Base-by-base conservation (phyloP, 2,113 vertebrate genomes). In the Alouatta palliata region DNA sequence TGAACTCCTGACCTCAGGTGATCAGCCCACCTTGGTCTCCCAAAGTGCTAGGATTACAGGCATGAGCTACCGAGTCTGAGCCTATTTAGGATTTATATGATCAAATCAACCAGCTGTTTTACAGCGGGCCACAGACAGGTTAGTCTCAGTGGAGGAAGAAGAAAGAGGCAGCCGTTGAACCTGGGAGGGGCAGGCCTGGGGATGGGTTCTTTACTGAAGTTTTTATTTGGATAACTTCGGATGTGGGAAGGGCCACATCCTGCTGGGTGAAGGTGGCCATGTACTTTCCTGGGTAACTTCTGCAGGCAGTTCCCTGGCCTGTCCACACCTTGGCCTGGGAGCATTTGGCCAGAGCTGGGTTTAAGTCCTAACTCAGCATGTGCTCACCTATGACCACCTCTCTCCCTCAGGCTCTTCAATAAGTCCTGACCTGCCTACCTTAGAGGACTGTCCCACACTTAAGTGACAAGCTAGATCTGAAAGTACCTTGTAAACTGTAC, bases 21-120 rank as follows among this genome's bases (percentile, higher is more conserved):
- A 64, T 64, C 27, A 2, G 5, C 61, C 12, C 61, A 30, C 27
- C 25, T 64, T 13, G 5, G 27, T 12, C 61, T 64, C 61, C 27
- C 27, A 14, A 64, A 64, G 27, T 64, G 61, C 27, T 64, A 27
- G 27, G 61, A 64, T 64, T 64, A 64, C 61, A 13, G 61, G 61
- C 27, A 6, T 30, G 61, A 64, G 11, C 61, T 6, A 64, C 61
- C 2, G 12, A 64, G 27, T 12, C 27, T 2, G 12, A 27, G 27
- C 61, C 61, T 77, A 19, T 61, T 49, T 58, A 94, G 91, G 84
- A 95, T 87, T 94, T 84, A 71, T 75, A 84, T 81, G 20, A 95
- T 93, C 79, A 96, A 68, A 94, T 92, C 96, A 96, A n/a, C 58
- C 61, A 68, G 25, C 30, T n/a, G 45, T 79, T 84, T 58, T 35